Conservation (phyloP, 2,113 vertebrate species). For the Phainopepla nitens region DNA sequence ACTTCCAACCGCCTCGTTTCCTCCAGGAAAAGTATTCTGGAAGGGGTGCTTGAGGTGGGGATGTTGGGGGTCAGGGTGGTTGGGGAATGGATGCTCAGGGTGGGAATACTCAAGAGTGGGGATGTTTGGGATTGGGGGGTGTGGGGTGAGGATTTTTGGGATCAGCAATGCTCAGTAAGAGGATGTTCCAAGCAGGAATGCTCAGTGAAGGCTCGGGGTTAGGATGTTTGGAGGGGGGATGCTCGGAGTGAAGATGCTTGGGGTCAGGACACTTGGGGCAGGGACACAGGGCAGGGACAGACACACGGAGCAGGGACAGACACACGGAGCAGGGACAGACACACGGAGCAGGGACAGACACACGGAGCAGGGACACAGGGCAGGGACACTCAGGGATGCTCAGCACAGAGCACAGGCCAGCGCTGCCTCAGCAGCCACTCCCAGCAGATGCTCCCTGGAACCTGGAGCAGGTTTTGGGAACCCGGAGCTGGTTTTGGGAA, state of each 20-base stretch:
- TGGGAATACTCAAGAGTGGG: not conserved
- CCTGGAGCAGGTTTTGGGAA: no score
- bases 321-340: not conserved
- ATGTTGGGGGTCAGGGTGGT: rapidly evolving
- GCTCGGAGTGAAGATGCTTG: rapidly evolving
- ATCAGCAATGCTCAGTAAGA: not conserved
- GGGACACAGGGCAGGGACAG: no score
- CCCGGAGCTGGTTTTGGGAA: no score
- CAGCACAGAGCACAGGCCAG: rapidly evolving
- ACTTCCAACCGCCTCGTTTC: rapidly evolving
- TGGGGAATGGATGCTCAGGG: not conserved
- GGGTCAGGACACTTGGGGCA: rapidly evolving
- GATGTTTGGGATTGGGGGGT: no score
- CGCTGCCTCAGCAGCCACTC: not conserved
- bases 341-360: not conserved
- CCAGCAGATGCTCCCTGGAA: not conserved
- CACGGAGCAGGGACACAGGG: not conserved
- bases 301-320: not conserved
- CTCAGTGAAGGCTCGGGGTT: no score
- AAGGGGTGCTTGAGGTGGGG: not conserved
- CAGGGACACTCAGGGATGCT: not conserved
- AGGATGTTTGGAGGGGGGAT: not conserved
- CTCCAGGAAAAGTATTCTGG: not conserved
- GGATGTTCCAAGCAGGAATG: rapidly evolving
- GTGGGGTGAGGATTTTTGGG: rapidly evolving